These are phyloP conservation scores for Slavum lentiscoides DNA, from an alignment of 2,888 invertebrate species.

Conservation along the genomic window DNA sequence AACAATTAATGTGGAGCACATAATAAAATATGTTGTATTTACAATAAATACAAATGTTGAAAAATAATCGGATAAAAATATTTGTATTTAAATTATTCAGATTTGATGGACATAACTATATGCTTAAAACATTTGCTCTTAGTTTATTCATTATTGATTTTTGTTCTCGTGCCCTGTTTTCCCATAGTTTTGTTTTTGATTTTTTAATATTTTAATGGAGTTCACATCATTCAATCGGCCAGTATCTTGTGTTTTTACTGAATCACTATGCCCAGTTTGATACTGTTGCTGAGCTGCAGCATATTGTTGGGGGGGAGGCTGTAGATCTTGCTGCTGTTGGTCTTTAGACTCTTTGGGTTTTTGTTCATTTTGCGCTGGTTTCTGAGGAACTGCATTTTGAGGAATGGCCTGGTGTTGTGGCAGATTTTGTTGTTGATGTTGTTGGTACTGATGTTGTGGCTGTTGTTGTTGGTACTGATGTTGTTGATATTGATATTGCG, in stretches of 20 bases:
- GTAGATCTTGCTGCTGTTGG: conserved; percentile 57
- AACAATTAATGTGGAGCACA: too few species aligned
- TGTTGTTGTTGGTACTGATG: conserved; percentile 58
- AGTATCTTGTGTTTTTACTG: conserved; percentile 57
- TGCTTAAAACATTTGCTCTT: neutral
- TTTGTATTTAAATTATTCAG: neutral
- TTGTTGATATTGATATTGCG: conserved; percentile 56
- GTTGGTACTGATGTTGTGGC: conserved; percentile 56
- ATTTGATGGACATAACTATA: neutral
- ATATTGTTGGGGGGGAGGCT: conserved; percentile 58
- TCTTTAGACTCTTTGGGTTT: conserved; percentile 56
- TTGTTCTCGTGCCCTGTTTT: conserved; percentile 24
- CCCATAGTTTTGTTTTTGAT: conserved; percentile 37
- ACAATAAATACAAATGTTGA: too few species aligned
- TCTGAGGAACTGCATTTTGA: conserved; percentile 57
- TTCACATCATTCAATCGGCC: conserved; percentile 56
- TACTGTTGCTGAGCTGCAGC: conserved; percentile 54
- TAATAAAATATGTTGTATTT: too few species aligned
- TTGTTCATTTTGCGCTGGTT: conserved; percentile 55
- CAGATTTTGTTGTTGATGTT: conserved; percentile 55
- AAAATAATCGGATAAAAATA: neutral
- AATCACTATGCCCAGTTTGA: conserved; percentile 51
- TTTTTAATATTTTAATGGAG: conserved; percentile 54
- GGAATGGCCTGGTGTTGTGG: conserved; percentile 57
- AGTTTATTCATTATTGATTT: conserved; percentile 12